Conservation (phyloP, 2,888 invertebrate genomes). For the Macrosiphum euphorbiae region DNA sequence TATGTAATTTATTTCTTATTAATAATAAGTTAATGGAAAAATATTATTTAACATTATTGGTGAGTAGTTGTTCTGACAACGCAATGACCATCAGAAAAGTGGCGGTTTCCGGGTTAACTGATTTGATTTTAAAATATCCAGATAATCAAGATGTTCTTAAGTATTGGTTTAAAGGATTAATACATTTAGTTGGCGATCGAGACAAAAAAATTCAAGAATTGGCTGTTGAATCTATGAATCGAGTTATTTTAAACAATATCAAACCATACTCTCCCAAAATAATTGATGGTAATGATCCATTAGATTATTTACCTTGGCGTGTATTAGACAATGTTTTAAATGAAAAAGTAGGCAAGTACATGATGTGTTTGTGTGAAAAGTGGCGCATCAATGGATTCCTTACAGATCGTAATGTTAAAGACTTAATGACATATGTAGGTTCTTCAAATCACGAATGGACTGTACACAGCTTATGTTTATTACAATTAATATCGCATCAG, state of each 20-base stretch:
- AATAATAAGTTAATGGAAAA: conserved; percentile 52
- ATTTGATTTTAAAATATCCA: conserved; percentile 57
- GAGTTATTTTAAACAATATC: conserved; percentile 57
- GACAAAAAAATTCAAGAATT: conserved; percentile 62
- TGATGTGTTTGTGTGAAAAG: conserved; percentile 57
- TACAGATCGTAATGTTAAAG: conserved; percentile 22
- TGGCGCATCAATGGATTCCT: conserved; percentile 31
- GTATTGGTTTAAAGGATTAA: conserved; percentile 58
- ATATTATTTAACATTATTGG: conserved; percentile 47
- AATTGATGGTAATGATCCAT: conserved; percentile 38
- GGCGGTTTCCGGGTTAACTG: conserved; percentile 40
- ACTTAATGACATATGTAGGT: conserved; percentile 48
- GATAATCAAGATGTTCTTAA: conserved; percentile 55
- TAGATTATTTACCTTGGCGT: conserved; percentile 55
- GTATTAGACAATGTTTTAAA: conserved; percentile 53
- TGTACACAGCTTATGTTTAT: conserved; percentile 54
- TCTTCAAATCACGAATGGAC: conserved; percentile 47
- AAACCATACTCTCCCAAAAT: conserved; percentile 55
- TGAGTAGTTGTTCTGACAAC: conserved; percentile 47
- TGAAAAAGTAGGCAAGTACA: conserved; percentile 56
- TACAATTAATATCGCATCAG: conserved; percentile 61
- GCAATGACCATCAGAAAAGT: conserved; percentile 59
- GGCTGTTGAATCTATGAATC: conserved; percentile 51
- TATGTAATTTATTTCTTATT: conserved; percentile 57
- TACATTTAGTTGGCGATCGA: conserved; percentile 60